Evolutionary conservation across 37 sponge, comb jelly and placozoan species (phyloP).

Genomic region (Beroe forskalii): DNA sequence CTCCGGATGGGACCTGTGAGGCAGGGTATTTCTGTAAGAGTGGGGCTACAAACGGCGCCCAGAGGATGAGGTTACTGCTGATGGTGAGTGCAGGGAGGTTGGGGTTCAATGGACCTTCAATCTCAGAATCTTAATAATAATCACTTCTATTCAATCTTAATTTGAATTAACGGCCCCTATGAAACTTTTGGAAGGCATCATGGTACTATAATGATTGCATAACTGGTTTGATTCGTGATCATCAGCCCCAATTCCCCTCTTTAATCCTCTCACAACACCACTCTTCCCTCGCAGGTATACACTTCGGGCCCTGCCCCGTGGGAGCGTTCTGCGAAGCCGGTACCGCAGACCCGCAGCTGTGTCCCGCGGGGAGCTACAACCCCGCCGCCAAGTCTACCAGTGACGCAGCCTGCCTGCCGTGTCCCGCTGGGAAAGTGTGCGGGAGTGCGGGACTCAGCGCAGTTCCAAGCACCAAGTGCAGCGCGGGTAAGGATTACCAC

Average conservation of each 20-base stretch:
- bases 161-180: too few species aligned
- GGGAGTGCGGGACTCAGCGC: neutral
- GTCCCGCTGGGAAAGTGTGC: conserved; percentile 47
- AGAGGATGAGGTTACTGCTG: neutral
- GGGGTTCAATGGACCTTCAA: too few species aligned
- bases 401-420: neutral
- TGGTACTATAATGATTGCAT: too few species aligned
- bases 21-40: conserved; percentile 49
- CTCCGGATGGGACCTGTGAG: neutral
- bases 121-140: too few species aligned
- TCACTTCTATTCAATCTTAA: too few species aligned
- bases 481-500: conserved; percentile 27
- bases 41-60: neutral
- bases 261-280: too few species aligned
- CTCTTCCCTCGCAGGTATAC: neutral
- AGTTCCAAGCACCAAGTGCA: conserved; percentile 12
- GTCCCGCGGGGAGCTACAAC: conserved; percentile 66
- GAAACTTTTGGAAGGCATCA: too few species aligned
- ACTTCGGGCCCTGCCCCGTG: conserved; percentile 39
- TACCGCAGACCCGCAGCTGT: conserved; percentile 14
- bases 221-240: too few species aligned
- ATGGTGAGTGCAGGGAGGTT: conserved; percentile 1
- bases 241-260: too few species aligned
- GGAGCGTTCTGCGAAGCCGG: conserved; percentile 65
- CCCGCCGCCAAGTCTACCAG: neutral